Percentiles rank a stretch among this genome's conserved stretches.
Evolutionary conservation across 2,888 invertebrate genomes (phyloP).

Genomic region (Amblyteles armatorius): DNA sequence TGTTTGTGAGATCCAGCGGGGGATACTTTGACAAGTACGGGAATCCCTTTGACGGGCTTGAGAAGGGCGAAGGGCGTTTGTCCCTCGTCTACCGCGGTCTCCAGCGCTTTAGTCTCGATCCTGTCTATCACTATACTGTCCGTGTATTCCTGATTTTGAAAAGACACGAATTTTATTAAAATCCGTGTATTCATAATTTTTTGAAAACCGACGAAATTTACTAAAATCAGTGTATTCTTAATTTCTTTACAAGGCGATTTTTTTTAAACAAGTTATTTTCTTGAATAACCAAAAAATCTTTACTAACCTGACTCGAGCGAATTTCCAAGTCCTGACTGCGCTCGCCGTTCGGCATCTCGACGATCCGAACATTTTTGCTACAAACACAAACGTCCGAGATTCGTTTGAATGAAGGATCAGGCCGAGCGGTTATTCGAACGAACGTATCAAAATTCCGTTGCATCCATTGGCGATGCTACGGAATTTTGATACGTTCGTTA

Average conservation of each 20-base stretch:
- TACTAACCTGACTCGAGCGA: slow-evolving; percentile 76
- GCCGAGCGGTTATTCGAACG: too few relatives aligned
- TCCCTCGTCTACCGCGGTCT: slow-evolving; percentile 87
- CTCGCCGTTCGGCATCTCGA: slow-evolving; percentile 80
- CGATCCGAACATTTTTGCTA: slow-evolving; percentile 81
- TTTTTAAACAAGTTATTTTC: neutral
- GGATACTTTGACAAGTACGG: slow-evolving; percentile 89
- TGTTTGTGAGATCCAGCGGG: slow-evolving; percentile 81
- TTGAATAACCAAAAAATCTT: slow-evolving; percentile 1
- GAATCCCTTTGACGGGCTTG: slow-evolving; percentile 88
- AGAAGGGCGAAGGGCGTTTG: slow-evolving; percentile 90
- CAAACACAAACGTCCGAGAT: slow-evolving; percentile 50
- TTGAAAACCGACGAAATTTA: too few relatives aligned
- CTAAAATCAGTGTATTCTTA: too few relatives aligned
- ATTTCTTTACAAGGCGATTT: too few relatives aligned
- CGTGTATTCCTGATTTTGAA: slow-evolving; percentile 76
- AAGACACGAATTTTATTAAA: slow-evolving; percentile 1
- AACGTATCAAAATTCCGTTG: too few relatives aligned
- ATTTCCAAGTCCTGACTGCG: slow-evolving; percentile 77
- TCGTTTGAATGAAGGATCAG: too few relatives aligned
- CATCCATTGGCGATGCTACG: too few relatives aligned
- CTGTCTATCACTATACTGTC: slow-evolving; percentile 89
- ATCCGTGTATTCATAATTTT: neutral
- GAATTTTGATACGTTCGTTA: too few relatives aligned
- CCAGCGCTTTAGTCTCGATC: slow-evolving; percentile 90